phyloP scores from a whole-genome alignment of 1,140 invertebrate genomes.

The Notospermus geniculatus region DNA sequence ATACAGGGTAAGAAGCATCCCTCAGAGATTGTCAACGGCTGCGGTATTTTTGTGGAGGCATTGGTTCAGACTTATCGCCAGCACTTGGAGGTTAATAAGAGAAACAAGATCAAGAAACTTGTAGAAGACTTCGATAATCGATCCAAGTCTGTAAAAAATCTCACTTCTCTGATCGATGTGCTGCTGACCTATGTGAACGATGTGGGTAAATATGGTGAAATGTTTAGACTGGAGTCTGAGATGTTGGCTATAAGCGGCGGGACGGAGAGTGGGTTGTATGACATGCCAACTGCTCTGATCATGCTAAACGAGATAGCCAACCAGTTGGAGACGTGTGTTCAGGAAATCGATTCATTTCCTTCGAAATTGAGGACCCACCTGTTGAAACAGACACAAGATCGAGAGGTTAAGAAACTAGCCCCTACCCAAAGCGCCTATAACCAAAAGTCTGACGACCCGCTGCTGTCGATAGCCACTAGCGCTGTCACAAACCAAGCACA shows the following conservation, averaged over 20 bases:
- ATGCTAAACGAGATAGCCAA: constrained; percentile 2
- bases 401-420: constrained; percentile 7
- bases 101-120: background rate
- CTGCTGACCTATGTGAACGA: constrained; percentile 4
- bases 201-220: background rate
- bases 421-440: background rate
- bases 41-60: background rate
- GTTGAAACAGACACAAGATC: background rate
- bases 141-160: constrained; percentile 4
- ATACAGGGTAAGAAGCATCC: background rate
- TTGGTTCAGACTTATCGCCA: background rate
- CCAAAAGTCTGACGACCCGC: constrained; percentile 1
- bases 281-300: constrained; percentile 6
- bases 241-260: background rate
- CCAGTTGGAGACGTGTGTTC: constrained; percentile 8
- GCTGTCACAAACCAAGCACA: constrained; percentile 1
- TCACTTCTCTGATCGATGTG: constrained; percentile 7
- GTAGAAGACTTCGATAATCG: constrained; percentile 6
- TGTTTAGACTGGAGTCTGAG: constrained; percentile 1
- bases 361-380: background rate
- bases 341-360: constrained; percentile 7
- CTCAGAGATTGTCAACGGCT: constrained; percentile 6
- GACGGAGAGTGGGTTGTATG: background rate
- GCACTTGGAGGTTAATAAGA: constrained; percentile 7
- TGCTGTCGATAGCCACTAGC: constrained; percentile 5